Conservation (phyloP, 2,797 vertebrate species). For the Macrochelys suwanniensis region DNA sequence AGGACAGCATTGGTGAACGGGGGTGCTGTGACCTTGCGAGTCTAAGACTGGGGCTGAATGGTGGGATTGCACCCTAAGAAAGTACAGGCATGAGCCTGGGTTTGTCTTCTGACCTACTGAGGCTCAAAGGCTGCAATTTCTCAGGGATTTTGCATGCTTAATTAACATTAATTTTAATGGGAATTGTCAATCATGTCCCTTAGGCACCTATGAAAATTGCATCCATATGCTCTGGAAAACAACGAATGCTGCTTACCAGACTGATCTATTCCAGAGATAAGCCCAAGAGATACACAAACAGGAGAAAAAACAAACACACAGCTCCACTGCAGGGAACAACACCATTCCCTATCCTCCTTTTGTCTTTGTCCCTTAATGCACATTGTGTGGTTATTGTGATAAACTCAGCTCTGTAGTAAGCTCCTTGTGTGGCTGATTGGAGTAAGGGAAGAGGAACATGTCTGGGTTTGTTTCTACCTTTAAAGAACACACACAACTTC, state of each 20-base stretch:
- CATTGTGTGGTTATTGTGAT: fast-evolving
- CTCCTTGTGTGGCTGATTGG: background rate
- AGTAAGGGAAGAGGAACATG: background rate
- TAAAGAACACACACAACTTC: background rate
- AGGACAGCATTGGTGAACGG: no score
- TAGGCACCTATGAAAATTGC: background rate
- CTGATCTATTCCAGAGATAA: background rate
- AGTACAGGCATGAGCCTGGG: no score
- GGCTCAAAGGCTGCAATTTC: no score
- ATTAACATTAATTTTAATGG: no score
- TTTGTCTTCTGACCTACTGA: no score
- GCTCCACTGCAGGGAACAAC: background rate
- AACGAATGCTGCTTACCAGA: background rate
- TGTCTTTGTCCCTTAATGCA: background rate
- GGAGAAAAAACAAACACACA: background rate
- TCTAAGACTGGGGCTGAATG: no score
- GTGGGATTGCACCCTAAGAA: no score
- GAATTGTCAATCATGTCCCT: no score
- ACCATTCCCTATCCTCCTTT: background rate
- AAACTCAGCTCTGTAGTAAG: background rate
- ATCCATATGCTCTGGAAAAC: background rate
- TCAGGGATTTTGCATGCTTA: background rate
- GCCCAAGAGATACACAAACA: background rate
- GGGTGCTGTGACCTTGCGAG: no score
- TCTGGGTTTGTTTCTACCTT: background rate